These are phyloP conservation scores for Hyphantria cunea DNA, from an alignment of 1,140 invertebrate species.

Conservation along the genomic window DNA sequence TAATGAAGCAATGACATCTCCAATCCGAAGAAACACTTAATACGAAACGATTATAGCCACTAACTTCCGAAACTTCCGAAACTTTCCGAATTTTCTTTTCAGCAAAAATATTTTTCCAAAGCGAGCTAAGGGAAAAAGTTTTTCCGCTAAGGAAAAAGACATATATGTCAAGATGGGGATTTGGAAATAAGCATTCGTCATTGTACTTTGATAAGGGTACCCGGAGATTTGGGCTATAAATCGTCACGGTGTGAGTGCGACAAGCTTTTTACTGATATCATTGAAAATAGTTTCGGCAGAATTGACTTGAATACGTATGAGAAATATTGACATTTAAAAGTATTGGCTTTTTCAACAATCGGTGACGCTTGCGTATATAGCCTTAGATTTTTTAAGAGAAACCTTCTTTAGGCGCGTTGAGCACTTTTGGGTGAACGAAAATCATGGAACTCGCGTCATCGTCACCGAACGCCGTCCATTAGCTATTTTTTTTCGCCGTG, in stretches of 20 bases:
- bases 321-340: no score
- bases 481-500: no score
- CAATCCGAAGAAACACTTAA: constrained; percentile 5
- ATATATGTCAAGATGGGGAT: constrained; percentile 8
- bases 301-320: no score
- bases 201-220: constrained; percentile 19
- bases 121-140: constrained; percentile 21
- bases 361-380: no score
- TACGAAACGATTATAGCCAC: neutral
- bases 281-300: no score
- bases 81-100: constrained; percentile 5
- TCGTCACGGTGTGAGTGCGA: neutral
- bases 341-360: no score
- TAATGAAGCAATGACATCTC: neutral
- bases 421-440: no score
- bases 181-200: constrained; percentile 15
- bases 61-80: constrained; percentile 1
- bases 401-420: no score
- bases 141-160: constrained; percentile 18
- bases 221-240: constrained; percentile 1
- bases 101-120: constrained; percentile 22
- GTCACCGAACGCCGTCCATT: no score
- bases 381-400: no score
- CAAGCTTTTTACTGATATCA: neutral
- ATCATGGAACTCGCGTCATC: no score